Conservation (phyloP, 37 sponge, comb jelly and placozoan genomes). For the Spongia lamella region DNA sequence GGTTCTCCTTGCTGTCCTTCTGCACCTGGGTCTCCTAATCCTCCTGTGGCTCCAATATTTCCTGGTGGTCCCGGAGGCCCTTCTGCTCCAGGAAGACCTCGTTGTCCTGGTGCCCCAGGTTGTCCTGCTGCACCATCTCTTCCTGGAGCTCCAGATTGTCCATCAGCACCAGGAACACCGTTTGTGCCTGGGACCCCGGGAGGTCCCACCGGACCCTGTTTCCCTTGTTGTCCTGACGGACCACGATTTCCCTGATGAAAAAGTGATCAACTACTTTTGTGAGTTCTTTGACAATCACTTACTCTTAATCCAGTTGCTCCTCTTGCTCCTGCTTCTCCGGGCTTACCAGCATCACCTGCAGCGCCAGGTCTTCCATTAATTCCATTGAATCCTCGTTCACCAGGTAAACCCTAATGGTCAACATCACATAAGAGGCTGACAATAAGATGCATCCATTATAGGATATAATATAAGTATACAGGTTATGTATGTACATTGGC, state of each 20-base stretch:
- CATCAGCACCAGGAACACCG: background rate
- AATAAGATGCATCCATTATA: background rate
- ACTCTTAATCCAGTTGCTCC: slow-evolving; percentile 55
- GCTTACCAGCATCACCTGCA: slow-evolving; percentile 43
- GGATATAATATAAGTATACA: background rate
- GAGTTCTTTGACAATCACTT: background rate
- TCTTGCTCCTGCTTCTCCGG: slow-evolving; percentile 52
- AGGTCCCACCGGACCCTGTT: background rate
- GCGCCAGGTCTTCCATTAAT: slow-evolving; percentile 41
- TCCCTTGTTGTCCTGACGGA: background rate
- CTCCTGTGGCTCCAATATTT: slow-evolving; percentile 7
- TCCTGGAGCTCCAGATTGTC: background rate
- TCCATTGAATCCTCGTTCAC: slow-evolving; percentile 52
- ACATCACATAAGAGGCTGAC: background rate
- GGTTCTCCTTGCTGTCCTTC: slow-evolving; percentile 15
- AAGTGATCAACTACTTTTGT: no score
- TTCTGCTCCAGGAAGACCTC: background rate
- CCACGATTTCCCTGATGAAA: no score
- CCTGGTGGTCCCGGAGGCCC: slow-evolving; percentile 32
- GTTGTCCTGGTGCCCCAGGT: background rate
- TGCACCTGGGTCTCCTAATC: slow-evolving; percentile 10
- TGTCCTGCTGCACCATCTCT: background rate
- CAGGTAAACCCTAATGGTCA: slow-evolving; percentile 47
- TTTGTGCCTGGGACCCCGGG: background rate
- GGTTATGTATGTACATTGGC: background rate